phyloP scores from a whole-genome alignment of 1,140 invertebrate species.

The Drosophila neocordata region DNA sequence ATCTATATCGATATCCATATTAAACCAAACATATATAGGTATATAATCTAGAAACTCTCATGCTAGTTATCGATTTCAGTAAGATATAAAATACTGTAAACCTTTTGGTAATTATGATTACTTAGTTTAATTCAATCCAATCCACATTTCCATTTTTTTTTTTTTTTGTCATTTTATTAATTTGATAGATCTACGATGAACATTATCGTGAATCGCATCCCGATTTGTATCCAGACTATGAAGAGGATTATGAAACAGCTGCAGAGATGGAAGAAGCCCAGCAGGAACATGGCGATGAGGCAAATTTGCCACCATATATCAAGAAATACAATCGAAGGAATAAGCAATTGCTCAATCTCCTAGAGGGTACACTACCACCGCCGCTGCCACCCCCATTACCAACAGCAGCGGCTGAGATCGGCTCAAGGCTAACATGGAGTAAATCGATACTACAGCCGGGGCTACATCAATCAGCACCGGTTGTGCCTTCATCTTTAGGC shows the following conservation, averaged over 20 bases:
- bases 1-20: too few relatives aligned
- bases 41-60: too few relatives aligned
- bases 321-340: constrained; percentile 77
- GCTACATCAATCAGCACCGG: constrained; percentile 32
- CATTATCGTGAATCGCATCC: constrained; percentile 66
- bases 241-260: constrained; percentile 73
- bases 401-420: background rate
- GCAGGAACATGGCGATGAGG: constrained; percentile 63
- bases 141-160: too few relatives aligned
- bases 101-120: too few relatives aligned
- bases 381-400: constrained; percentile 15
- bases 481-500: constrained; percentile 4
- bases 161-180: background rate
- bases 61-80: too few relatives aligned
- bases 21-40: too few relatives aligned
- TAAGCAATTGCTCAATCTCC: constrained; percentile 73
- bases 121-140: too few relatives aligned
- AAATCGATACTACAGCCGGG: constrained; percentile 45
- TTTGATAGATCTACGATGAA: constrained; percentile 60
- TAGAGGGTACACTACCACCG: constrained; percentile 72
- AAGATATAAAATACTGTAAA: too few relatives aligned
- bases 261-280: constrained; percentile 68
- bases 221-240: constrained; percentile 63
- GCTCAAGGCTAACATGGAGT: constrained; percentile 30
- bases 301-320: constrained; percentile 76